Evolutionary conservation across 1,140 invertebrate species (phyloP), one percentile per base, ranked within the genome.

Genomic region (Eurosta solidaginis): DNA sequence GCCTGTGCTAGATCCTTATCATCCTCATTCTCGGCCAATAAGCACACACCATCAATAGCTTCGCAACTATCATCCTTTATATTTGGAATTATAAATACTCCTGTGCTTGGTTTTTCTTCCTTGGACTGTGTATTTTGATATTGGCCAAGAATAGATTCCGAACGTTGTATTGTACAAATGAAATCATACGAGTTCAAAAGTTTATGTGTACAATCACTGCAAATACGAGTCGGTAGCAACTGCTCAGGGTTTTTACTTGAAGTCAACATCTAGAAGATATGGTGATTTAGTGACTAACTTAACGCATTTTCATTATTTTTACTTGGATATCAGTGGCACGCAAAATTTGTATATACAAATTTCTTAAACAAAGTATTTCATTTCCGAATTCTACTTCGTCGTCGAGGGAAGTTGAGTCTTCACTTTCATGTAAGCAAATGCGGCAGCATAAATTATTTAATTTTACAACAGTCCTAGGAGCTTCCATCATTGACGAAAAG

Each of bases 151-250:
- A 47, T 22, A n/a, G 22, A 14, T 63, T 80, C 74, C 7, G 84
- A 78, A 10, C 73, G 80, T 59, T 84, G 81, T 22, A 83, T 80
- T 7, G 81, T 77, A 1, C 79, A 63, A 3, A 86, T 82, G 17
- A 86, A 86, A 74, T 86, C 84, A 73, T 82, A 86, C 5, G 84
- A 81, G 14, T 76, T 77, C 7, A 86, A 79, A 20, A 86, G 52
- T 0, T 83, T 80, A 2, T 80, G 75, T 0, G 81, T 82, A 29
- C 84, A 86, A 14, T 33, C 77, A 14, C 82, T 80, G 27, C 84
- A 86, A 36, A 86, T 76, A 12, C 80, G 83, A 4, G 74, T 77
- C 1, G 84, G 84, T 36, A 25, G 10, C n/a, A 82, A 59, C 73
- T 80, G 76, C 0, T 81, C 78, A 22, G 79, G 77, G n/a, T 78